Base-by-base conservation (phyloP, 2,797 vertebrate genomes). In the Oreochromis mossambicus region DNA sequence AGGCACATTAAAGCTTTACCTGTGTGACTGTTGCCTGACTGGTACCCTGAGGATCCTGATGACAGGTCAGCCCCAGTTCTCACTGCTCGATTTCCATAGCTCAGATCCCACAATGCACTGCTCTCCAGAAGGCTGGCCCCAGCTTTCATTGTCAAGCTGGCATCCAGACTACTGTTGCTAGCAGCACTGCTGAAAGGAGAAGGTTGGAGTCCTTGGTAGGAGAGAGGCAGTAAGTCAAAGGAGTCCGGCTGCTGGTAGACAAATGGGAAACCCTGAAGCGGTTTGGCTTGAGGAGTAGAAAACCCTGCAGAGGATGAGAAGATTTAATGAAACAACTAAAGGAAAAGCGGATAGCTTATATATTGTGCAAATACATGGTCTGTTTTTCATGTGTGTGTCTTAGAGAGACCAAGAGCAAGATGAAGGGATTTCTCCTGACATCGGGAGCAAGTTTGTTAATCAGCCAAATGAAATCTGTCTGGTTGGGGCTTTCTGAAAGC, bases 11-110 rank as follows among this genome's bases (percentile, higher is more conserved):
- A 73, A 73, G 68, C 43, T 19, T n/a, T 94, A 98, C 98, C 97
- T 94, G 97, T 95, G 79, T 96, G 95, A 58, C 96, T 97, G 83
- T 94, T 91, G 43, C 93, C 93, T 1, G 96, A 96, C 78, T 97
- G 95, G 90, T 94, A 96, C 32, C 96, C 94, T 0, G 94, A 96
- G 0, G 97, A 97, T 24, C 95, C 96, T 0, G 96, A 96, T 1
- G 96, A 96, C 52, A 97, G 82, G 11, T 96, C 92, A 2, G 88
- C 21, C 13, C 89, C 94, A 2, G 87, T 89, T 86, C 94, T 95
- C 77, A 90, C 88, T 0, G 86, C 91, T 52, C 83, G 93, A 52
- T 92, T 14, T 0, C 92, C 78, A 1, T 84, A 90, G 29, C 91
- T 8, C 88, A 90, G 3, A 0, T 96, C 96, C 96, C 97, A 97